Base-by-base conservation (phyloP, 2,888 invertebrate genomes). In the Glaucopsyche alexis region DNA sequence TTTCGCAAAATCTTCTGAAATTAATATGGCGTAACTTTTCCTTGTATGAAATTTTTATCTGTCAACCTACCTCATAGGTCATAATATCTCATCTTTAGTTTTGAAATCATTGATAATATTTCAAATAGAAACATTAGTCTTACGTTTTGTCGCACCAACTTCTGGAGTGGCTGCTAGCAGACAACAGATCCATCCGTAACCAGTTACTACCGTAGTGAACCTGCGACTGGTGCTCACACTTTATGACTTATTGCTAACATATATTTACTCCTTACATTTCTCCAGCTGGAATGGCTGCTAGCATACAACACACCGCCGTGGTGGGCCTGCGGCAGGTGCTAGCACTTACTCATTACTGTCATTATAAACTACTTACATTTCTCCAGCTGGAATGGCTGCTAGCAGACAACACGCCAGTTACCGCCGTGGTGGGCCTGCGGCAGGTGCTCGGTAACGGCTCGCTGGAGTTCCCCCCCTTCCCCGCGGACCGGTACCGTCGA, bases 401-500 rank as follows among this genome's bases (percentile, higher is more conserved):
- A 81, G 93, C 94, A 60, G 96, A 96, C 85, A 96, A 95, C 77
- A 94, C 94, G n/a, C 93, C 96, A 65, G 96, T 93, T 81, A 91
- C 93, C 76, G 92, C 95, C 80, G 92, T 95, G 77, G 94, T 95
- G 75, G 96, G 96, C 79, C 94, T 97, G 79, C 95, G 97, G 71
- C 94, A 95, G 84, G 94, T 96, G 81, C 94, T 96, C 80, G 93
- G 95, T 76, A 97, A 98, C 88, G 97, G 98, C 78, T 97, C 97
- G 72, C 94, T 98, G 85, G 95, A 96, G 87, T 96, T 98, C 87
- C 94, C 95, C 76, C 96, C 98, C 5, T 98, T 98, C 88, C 94
- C 96, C 9, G 96, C 95, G 71, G 96, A 96, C 80, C 94, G 94
- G 80, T 97, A 96, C 91, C 94, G 97, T 71, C 95, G 96, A 82